phyloP scores from a whole-genome alignment of 2,888 invertebrate species.

The Dryomyza anilis region DNA sequence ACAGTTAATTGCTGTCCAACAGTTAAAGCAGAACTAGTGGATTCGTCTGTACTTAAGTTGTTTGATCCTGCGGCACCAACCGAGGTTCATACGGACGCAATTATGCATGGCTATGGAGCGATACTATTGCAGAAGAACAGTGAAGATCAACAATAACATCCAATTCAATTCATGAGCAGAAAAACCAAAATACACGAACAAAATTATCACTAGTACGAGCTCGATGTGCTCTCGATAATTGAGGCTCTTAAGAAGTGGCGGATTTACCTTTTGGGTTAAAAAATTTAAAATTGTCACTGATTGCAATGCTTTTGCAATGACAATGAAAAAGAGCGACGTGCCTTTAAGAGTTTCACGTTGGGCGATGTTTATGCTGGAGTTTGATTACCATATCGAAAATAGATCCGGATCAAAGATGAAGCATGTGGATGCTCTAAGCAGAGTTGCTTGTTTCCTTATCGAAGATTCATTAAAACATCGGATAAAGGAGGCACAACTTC shows the following conservation, averaged over 20 bases:
- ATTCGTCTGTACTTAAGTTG: conserved; percentile 30
- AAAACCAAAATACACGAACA: not conserved
- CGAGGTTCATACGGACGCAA: conserved; percentile 38
- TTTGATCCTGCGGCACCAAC: conserved; percentile 32
- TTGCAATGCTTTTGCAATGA: conserved; percentile 9
- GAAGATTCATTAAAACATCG: conserved; percentile 1
- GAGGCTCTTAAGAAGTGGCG: conserved; percentile 34
- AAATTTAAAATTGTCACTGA: conserved; percentile 2
- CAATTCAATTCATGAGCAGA: not conserved
- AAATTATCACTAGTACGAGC: not conserved
- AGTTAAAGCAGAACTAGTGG: conserved; percentile 28
- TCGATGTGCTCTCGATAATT: not conserved
- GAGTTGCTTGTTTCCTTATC: not conserved
- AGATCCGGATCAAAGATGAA: conserved; percentile 13
- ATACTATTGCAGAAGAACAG: not conserved
- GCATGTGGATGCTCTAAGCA: conserved; percentile 18
- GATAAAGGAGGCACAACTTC: not conserved
- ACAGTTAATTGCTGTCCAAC: conserved; percentile 27
- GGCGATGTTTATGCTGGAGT: conserved; percentile 19
- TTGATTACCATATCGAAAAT: conserved; percentile 14
- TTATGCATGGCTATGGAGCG: conserved; percentile 13
- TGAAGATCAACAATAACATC: not conserved
- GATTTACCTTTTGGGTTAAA: conserved; percentile 43
- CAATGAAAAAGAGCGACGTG: conserved; percentile 5
- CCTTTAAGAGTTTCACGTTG: conserved; percentile 7